Conservation (phyloP, 2,113 vertebrate species). For the Todiramphus chloris region DNA sequence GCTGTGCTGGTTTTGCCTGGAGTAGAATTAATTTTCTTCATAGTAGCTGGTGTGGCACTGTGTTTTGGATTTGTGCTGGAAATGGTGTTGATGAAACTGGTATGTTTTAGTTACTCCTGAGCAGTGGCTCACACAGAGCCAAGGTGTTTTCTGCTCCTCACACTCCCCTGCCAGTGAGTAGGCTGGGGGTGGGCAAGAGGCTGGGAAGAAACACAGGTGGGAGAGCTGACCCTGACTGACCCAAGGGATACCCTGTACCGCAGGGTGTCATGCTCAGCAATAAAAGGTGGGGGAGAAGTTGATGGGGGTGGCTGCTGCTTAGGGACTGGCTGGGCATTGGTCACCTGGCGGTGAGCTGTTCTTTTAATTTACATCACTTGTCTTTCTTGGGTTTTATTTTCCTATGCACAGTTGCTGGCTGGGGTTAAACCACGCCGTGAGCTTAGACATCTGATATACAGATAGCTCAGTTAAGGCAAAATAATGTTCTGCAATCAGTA, state of each 20-base stretch:
- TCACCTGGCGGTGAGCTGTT: not conserved
- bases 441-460: not conserved
- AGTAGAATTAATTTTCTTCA: not conserved
- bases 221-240: not conserved
- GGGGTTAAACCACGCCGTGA: not conserved
- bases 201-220: not conserved
- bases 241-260: not conserved
- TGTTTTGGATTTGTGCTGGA: not conserved
- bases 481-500: not conserved
- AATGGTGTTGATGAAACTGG: not conserved
- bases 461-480: not conserved
- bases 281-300: not conserved
- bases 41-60: fast-evolving
- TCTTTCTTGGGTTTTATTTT: not conserved
- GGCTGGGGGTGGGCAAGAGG: not conserved
- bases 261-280: not conserved
- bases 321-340: fast-evolving
- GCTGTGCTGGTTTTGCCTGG: not conserved
- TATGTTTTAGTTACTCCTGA: not conserved
- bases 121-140: not conserved
- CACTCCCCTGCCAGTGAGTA: fast-evolving
- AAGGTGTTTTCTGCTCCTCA: not conserved
- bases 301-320: no score
- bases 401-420: not conserved
- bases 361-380: not conserved